Conservation (phyloP, 1,140 invertebrate genomes). For the Triops longicaudatus region DNA sequence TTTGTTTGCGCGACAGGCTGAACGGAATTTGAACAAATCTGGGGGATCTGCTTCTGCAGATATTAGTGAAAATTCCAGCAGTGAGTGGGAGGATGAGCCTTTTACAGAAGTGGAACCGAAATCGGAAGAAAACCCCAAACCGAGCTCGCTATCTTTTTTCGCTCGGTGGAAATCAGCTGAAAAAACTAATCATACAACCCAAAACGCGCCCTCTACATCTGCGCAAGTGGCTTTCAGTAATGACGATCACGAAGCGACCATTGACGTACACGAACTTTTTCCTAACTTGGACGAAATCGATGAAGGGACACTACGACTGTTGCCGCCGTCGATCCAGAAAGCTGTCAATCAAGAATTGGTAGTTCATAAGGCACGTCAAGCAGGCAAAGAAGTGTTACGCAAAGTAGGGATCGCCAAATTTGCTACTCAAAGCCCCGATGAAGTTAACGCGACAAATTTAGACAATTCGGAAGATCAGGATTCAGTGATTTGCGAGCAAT, state of each 20-base stretch:
- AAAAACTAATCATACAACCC: not conserved
- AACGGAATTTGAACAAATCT: not conserved
- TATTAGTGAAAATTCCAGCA: not conserved
- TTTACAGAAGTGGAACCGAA: not conserved
- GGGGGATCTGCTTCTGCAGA: not conserved
- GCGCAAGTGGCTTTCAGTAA: not conserved
- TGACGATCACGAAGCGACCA: conserved; percentile 19
- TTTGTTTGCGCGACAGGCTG: conserved; percentile 34
- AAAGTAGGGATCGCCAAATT: conserved; percentile 18
- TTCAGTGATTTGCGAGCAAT: conserved; percentile 37
- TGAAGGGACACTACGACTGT: conserved; percentile 37
- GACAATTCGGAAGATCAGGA: not conserved
- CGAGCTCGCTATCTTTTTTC: not conserved
- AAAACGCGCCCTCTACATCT: too few relatives aligned
- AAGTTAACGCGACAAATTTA: not conserved
- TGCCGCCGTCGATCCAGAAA: conserved; percentile 40
- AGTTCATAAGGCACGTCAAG: conserved; percentile 28
- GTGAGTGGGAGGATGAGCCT: conserved; percentile 12
- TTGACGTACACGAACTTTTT: conserved; percentile 43
- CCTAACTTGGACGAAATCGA: conserved; percentile 44
- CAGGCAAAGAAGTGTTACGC: conserved; percentile 11
- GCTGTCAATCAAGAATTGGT: conserved; percentile 32
- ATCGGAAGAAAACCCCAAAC: conserved; percentile 17
- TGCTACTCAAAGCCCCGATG: not conserved
- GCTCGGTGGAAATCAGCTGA: not conserved